A percentile compares a stretch with the other conserved stretches of the same genome.
phyloP scores from a whole-genome alignment of 2,797 vertebrate genomes.

The Microctenopoma steveboyesi region DNA sequence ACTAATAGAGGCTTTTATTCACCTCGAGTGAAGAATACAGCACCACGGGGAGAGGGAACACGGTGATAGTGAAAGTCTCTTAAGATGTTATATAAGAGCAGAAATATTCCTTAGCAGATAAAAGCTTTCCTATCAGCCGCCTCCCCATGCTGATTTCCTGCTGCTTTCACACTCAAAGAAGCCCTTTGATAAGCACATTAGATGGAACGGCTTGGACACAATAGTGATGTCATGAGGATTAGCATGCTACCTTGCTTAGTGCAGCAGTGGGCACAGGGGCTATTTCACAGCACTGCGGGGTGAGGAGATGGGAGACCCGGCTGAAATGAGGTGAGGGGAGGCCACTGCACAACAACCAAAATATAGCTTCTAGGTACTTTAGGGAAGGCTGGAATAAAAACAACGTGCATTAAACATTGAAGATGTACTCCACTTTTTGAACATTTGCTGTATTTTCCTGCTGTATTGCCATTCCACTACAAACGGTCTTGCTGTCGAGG shows the following conservation, averaged over 20 bases:
- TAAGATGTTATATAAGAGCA: slow-evolving; percentile 78
- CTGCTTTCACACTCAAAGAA: slow-evolving; percentile 76
- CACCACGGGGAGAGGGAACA: slow-evolving; percentile 60
- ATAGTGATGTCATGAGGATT: slow-evolving; percentile 84
- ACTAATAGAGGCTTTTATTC: slow-evolving; percentile 69
- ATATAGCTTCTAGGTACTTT: slow-evolving; percentile 35
- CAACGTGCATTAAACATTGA: slow-evolving; percentile 54
- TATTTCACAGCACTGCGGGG: slow-evolving; percentile 68
- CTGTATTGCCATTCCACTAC: slow-evolving; percentile 28
- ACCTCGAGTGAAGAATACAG: slow-evolving; percentile 63
- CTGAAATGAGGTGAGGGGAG: slow-evolving; percentile 57
- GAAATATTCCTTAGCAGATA: slow-evolving; percentile 81
- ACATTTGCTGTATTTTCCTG: slow-evolving; percentile 42
- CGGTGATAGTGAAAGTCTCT: slow-evolving; percentile 69
- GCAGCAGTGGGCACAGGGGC: slow-evolving; percentile 62
- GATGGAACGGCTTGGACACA: slow-evolving; percentile 80
- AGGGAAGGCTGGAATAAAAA: slow-evolving; percentile 32
- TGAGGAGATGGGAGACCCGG: slow-evolving; percentile 43
- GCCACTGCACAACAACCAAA: slow-evolving; percentile 26
- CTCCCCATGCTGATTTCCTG: slow-evolving; percentile 76
- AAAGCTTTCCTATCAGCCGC: slow-evolving; percentile 77
- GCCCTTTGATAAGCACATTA: slow-evolving; percentile 83
- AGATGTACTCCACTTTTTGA: slow-evolving; percentile 42
- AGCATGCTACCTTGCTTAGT: slow-evolving; percentile 78
- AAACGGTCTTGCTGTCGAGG: slow-evolving; percentile 49